Conservation (phyloP, 30 jellyfish, hydroid and myxozoan species). For the Rhopilema esculentum region DNA sequence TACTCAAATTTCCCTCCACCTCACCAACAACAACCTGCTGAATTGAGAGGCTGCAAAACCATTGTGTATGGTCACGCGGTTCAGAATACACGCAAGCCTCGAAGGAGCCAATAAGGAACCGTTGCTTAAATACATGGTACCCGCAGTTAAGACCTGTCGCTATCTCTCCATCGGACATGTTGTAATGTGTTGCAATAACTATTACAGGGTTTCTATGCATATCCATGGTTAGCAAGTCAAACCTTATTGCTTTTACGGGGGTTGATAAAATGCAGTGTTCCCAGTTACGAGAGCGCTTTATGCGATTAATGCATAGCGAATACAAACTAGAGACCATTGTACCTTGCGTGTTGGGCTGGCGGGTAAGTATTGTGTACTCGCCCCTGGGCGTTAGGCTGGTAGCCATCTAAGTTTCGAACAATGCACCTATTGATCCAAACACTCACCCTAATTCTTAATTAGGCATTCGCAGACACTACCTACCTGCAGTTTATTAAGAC, state of each 20-base stretch:
- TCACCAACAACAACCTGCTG: conserved; percentile 39
- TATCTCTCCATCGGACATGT: conserved; percentile 60
- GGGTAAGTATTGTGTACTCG: neutral
- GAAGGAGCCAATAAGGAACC: conserved; percentile 47
- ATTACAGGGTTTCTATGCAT: conserved; percentile 49
- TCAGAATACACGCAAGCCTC: conserved; percentile 54
- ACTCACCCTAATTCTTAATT: too few relatives aligned
- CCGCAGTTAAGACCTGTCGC: conserved; percentile 54
- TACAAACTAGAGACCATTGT: conserved; percentile 25
- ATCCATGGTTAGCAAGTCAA: conserved; percentile 39
- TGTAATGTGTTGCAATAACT: conserved; percentile 49
- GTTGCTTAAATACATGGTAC: conserved; percentile 35
- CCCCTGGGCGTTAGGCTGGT: neutral
- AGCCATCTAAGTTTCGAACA: too few relatives aligned
- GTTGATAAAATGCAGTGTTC: conserved; percentile 22
- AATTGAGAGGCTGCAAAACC: conserved; percentile 35
- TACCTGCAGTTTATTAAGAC: too few relatives aligned
- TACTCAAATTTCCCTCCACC: conserved; percentile 5
- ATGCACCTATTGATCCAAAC: too few relatives aligned
- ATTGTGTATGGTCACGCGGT: conserved; percentile 53
- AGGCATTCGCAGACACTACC: too few relatives aligned
- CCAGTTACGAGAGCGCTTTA: conserved; percentile 32
- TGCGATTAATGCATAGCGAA: conserved; percentile 21
- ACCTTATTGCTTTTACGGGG: conserved; percentile 20
- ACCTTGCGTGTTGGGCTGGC: neutral